Percentiles rank a stretch among this genome's conserved stretches.
Conservation (phyloP, 2,113 vertebrate genomes). For the Sciurus niger region DNA sequence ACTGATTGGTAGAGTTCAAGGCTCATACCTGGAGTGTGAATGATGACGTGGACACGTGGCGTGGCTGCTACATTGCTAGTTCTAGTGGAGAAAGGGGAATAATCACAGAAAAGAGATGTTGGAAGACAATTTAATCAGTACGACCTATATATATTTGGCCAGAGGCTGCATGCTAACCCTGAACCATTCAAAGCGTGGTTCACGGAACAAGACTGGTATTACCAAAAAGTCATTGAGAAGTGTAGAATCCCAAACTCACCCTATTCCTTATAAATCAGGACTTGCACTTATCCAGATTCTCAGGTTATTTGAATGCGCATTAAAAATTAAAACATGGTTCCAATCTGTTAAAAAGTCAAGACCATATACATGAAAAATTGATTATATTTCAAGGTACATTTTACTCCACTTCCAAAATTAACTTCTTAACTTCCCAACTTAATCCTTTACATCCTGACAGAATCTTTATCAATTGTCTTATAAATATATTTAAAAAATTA, state of each 20-base stretch:
- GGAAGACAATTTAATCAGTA: neutral
- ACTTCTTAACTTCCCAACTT: neutral
- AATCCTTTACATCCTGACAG: neutral
- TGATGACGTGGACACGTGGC: neutral
- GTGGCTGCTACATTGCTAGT: neutral
- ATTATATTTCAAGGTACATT: conserved; percentile 44
- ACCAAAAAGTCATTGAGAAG: neutral
- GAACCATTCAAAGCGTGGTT: neutral
- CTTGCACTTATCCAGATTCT: conserved; percentile 16
- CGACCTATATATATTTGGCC: too few species aligned
- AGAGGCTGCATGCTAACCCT: neutral
- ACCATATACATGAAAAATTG: neutral
- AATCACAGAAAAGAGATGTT: neutral
- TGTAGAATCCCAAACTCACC: neutral
- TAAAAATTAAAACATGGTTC: conserved; percentile 41
- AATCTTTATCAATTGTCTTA: neutral
- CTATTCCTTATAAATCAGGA: neutral
- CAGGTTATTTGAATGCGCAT: neutral
- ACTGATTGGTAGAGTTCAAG: neutral
- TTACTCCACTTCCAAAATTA: conserved; percentile 25
- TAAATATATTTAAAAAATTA: neutral
- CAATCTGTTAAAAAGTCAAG: conserved; percentile 27
- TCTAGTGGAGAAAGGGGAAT: neutral
- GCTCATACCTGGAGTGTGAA: neutral
- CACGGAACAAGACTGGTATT: neutral